Percentiles rank a stretch among this genome's conserved stretches.
Evolutionary conservation across 2,888 invertebrate genomes (phyloP).

Genomic region (Spatulosminthurus flaviceps): DNA sequence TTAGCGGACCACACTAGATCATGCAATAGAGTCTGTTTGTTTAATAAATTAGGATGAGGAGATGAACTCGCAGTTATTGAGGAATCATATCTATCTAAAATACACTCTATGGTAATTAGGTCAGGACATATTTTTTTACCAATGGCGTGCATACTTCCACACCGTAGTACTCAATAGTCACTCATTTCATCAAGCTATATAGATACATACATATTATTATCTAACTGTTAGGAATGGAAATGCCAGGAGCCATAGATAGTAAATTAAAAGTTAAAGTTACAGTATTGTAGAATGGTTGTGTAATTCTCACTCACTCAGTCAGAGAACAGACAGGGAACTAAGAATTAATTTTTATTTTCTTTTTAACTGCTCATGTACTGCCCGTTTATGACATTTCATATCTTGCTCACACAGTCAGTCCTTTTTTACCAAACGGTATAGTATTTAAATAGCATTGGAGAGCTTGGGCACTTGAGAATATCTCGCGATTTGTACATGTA

Average conservation of each 20-base stretch:
- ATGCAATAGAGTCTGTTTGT: not conserved
- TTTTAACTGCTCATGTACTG: not conserved
- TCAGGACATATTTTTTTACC: not conserved
- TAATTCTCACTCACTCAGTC: not conserved
- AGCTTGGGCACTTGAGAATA: too few relatives aligned
- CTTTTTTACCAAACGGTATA: too few relatives aligned
- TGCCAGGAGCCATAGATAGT: not conserved
- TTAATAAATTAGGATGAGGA: slow-evolving; percentile 8
- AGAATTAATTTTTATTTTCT: not conserved
- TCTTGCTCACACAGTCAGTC: too few relatives aligned
- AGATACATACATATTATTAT: too few relatives aligned
- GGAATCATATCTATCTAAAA: not conserved
- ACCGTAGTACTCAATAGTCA: too few relatives aligned
- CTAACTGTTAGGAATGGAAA: too few relatives aligned
- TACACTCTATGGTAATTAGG: slow-evolving; percentile 9
- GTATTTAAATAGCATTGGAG: too few relatives aligned
- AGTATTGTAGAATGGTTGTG: not conserved
- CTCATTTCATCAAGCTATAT: too few relatives aligned
- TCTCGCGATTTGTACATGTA: too few relatives aligned
- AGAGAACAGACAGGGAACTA: too few relatives aligned
- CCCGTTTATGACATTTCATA: too few relatives aligned
- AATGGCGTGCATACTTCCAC: too few relatives aligned
- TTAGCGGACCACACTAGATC: slow-evolving; percentile 14
- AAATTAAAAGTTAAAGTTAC: not conserved
- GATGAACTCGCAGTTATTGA: not conserved